A percentile compares a stretch with the other conserved stretches of the same genome.
phyloP scores from a whole-genome alignment of 2,797 vertebrate species.

The Rhinogobio ventralis region DNA sequence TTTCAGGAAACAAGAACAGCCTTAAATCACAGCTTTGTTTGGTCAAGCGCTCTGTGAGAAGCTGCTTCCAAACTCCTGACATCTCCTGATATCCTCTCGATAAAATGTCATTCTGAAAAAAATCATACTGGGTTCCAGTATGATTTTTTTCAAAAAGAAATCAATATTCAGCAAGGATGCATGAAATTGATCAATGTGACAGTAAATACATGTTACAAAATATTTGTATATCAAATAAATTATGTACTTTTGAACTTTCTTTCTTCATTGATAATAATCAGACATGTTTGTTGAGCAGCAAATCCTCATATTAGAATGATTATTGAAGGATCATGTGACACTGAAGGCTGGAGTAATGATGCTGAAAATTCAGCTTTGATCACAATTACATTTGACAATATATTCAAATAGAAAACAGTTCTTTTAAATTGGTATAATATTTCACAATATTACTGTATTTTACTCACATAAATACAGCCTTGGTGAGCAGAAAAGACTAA shows the following conservation, averaged over 20 bases:
- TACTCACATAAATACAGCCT: neutral
- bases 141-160: neutral
- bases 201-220: neutral
- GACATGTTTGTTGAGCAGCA: neutral
- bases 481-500: neutral
- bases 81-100: constrained; percentile 31
- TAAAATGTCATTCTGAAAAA: constrained; percentile 61
- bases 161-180: neutral
- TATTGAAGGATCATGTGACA: neutral
- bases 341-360: neutral
- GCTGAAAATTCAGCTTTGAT: neutral
- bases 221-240: neutral
- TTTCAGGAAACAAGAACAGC: constrained; percentile 58
- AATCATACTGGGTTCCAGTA: neutral
- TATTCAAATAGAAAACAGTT: neutral
- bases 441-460: neutral
- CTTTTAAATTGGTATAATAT: neutral
- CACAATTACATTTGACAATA: neutral
- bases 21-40: constrained; percentile 64
- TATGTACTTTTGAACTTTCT: neutral
- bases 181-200: neutral
- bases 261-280: neutral
- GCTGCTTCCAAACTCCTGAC: constrained; percentile 56
- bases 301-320: neutral
- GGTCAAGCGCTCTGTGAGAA: constrained; percentile 58